Evolutionary conservation across 2,888 invertebrate species (phyloP).

Genomic region (Andrena minutula): DNA sequence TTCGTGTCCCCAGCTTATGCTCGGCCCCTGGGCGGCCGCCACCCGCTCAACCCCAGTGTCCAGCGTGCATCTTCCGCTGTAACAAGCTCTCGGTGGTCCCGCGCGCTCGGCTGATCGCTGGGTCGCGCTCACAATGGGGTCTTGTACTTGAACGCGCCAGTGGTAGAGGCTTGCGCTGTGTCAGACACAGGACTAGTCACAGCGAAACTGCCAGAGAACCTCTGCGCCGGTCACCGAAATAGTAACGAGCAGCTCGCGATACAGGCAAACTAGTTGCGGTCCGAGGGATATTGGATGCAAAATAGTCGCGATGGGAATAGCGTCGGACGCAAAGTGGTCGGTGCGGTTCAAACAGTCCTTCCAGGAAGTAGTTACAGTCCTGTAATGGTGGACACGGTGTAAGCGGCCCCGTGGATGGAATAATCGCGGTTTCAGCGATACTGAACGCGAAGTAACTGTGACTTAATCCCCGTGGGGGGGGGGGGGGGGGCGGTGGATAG

Average conservation of each 20-base stretch:
- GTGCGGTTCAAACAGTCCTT: constrained; percentile 23
- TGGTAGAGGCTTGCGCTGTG: background rate
- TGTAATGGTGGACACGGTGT: constrained; percentile 19
- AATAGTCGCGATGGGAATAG: constrained; percentile 46
- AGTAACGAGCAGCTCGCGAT: constrained; percentile 13
- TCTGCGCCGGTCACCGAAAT: constrained; percentile 8
- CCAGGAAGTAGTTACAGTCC: constrained; percentile 29
- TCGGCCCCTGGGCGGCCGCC: no score
- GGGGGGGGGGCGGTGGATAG: background rate
- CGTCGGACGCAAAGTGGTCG: constrained; percentile 29
- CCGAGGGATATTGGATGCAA: constrained; percentile 34
- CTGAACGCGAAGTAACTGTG: constrained; percentile 9
- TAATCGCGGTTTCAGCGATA: constrained; percentile 15
- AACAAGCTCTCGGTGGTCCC: constrained; percentile 9
- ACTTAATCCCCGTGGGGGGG: background rate
- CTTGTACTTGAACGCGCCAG: background rate
- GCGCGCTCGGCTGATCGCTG: background rate
- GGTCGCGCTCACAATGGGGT: background rate
- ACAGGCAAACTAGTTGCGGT: constrained; percentile 40
- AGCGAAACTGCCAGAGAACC: background rate
- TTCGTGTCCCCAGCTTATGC: background rate
- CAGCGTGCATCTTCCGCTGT: background rate
- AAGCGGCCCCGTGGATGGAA: constrained; percentile 12
- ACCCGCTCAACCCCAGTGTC: background rate
- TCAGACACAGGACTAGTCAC: constrained; percentile 2